A percentile compares a stretch with the other conserved stretches of the same genome.
phyloP scores from a whole-genome alignment of 2,888 invertebrate genomes.

The Choristoneura rosaceana region DNA sequence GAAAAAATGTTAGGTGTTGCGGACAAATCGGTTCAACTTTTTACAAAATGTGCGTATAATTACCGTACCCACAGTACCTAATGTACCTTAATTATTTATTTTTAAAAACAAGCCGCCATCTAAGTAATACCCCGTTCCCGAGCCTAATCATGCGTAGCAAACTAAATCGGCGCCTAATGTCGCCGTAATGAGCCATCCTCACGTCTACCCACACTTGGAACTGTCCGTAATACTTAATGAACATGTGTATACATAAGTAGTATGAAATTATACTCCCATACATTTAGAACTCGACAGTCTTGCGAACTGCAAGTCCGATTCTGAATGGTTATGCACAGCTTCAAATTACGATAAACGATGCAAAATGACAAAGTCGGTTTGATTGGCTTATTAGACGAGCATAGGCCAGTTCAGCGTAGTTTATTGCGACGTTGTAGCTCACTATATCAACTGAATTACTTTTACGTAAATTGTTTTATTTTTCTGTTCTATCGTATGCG shows the following conservation, averaged over 20 bases:
- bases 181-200: conserved; percentile 56
- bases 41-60: too few relatives aligned
- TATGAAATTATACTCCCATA: conserved; percentile 32
- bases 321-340: not conserved
- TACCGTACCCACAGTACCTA: too few relatives aligned
- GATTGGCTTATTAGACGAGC: conserved; percentile 19
- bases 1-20: too few relatives aligned
- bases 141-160: conserved; percentile 59
- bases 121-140: conserved; percentile 39
- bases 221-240: conserved; percentile 26
- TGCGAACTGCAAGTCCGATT: not conserved
- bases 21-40: too few relatives aligned
- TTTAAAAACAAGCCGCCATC: conserved; percentile 17
- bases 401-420: conserved; percentile 7
- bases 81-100: conserved; percentile 10
- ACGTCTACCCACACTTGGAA: conserved; percentile 43
- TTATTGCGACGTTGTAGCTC: conserved; percentile 2
- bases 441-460: not conserved
- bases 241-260: conserved; percentile 3
- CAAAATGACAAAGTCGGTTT: conserved; percentile 23
- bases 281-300: conserved; percentile 20
- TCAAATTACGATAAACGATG: conserved; percentile 21
- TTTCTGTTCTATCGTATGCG: conserved; percentile 12
- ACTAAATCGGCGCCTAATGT: conserved; percentile 65
- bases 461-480: conserved; percentile 28